Evolutionary conservation across 2,113 vertebrate species (phyloP), one percentile per base, ranked within the genome.

Genomic region (Neomonachus schauinslandi): DNA sequence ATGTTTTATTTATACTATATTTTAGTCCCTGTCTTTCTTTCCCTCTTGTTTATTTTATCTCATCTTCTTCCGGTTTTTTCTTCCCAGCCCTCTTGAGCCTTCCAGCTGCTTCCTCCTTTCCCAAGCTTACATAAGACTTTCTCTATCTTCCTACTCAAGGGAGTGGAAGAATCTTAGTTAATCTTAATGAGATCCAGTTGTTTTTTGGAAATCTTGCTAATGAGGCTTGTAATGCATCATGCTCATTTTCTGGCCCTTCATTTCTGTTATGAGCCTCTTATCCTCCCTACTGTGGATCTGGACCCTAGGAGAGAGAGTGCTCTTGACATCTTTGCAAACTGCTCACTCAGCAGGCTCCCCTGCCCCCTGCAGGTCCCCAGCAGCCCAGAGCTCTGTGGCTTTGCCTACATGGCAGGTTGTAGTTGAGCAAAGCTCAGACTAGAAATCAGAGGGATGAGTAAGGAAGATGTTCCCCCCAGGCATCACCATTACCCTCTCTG

Each of bases 21-120:
- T 76, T 92, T 72, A 46, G 18, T 95, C 8, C 53, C 46, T 61
- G 77, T 39, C 10, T 57, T 72, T 74, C 21, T 89, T 84, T 67
- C 18, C 36, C 28, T 90, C 8, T 76, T 21, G 42, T 55, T 95
- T 94, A 63, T 97, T 95, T 93, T 9, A 53, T 72, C 28, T 89
- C 21, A 59, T 21, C 9, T 5, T 80, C 26, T 63, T 57, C 14
- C 36, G 7, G 72, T 79, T 67, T 42, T 81, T 51, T 61, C 53
- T 94, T 79, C 24, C 49, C 18, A 87, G 65, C 49, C 15, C 6
- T 92, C 63, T 65, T 5, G 4, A 82, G 12, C 49, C 53, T 67
- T 81, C 22, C n/a, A 71, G 22, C n/a, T 4, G 9, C 8, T 79
- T 28, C 22, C 3, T 83, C 28, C 81, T 94, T 61, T 55, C 71